Conservation (phyloP, 2,797 vertebrate genomes). For the Bradypodion pumilum region DNA sequence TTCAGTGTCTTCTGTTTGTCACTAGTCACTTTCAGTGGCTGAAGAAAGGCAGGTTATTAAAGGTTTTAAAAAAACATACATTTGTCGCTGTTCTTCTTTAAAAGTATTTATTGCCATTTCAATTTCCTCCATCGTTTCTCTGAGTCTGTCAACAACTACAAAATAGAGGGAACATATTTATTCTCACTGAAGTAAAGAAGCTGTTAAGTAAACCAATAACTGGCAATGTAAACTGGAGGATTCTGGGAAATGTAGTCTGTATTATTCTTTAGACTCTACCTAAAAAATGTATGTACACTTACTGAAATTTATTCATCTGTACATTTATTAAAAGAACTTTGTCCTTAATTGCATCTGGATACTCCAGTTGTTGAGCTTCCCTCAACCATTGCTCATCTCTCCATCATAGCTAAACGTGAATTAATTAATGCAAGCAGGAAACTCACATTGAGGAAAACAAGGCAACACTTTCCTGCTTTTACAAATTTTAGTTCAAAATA, state of each 20-base stretch:
- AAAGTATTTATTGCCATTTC: slow-evolving; percentile 86
- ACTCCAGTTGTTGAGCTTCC: background rate
- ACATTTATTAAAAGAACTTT: background rate
- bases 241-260: too few relatives aligned
- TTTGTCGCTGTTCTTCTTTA: slow-evolving; percentile 85
- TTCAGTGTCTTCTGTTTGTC: background rate
- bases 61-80: slow-evolving; percentile 78
- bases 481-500: background rate
- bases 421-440: background rate
- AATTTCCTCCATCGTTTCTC: slow-evolving; percentile 88
- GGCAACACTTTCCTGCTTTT: background rate
- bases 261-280: background rate
- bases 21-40: background rate
- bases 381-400: background rate
- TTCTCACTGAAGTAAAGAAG: background rate
- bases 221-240: too few relatives aligned
- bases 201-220: background rate
- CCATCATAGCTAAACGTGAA: background rate
- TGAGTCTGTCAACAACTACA: slow-evolving; percentile 86
- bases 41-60: background rate
- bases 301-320: background rate
- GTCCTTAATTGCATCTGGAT: background rate
- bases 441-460: background rate
- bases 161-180: slow-evolving; percentile 21
- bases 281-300: background rate